phyloP scores from a whole-genome alignment of 2,113 vertebrate species.

The Enhydra lutris region DNA sequence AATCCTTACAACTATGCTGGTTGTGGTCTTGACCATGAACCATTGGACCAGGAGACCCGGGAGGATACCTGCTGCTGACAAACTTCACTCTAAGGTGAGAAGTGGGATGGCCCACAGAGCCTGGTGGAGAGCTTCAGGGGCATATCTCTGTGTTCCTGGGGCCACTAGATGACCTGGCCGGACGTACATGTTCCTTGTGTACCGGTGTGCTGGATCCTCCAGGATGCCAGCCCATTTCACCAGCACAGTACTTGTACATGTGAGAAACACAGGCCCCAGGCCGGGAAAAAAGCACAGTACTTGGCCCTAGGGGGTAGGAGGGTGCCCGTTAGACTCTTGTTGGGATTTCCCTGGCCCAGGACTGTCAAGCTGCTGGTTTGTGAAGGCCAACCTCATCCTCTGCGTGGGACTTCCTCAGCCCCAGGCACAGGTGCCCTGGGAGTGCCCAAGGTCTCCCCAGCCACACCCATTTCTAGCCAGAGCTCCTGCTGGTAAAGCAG shows the following conservation, averaged over 20 bases:
- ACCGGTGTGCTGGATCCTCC: not conserved
- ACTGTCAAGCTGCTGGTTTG: not conserved
- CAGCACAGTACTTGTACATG: not conserved
- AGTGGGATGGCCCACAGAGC: not conserved
- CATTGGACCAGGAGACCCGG: rapidly evolving
- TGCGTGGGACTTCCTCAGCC: not conserved
- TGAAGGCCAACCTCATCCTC: not conserved
- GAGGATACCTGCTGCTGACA: not conserved
- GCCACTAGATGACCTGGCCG: not conserved
- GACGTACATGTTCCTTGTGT: no score
- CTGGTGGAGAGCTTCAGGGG: no score
- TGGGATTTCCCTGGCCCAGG: not conserved
- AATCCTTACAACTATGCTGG: not conserved
- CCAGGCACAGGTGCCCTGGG: not conserved
- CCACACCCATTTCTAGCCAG: not conserved
- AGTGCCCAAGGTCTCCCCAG: not conserved
- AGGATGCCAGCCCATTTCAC: not conserved
- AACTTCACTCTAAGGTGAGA: not conserved
- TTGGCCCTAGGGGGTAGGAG: not conserved
- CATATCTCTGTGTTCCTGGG: not conserved
- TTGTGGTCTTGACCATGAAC: not conserved
- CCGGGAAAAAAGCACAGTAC: no score
- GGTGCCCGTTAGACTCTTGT: no score
- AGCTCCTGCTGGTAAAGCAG: not conserved
- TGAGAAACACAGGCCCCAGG: not conserved